Evolutionary conservation across 1,140 invertebrate species (phyloP), one percentile per base, ranked within the genome.

Genomic region (Drosophila ficusphila): DNA sequence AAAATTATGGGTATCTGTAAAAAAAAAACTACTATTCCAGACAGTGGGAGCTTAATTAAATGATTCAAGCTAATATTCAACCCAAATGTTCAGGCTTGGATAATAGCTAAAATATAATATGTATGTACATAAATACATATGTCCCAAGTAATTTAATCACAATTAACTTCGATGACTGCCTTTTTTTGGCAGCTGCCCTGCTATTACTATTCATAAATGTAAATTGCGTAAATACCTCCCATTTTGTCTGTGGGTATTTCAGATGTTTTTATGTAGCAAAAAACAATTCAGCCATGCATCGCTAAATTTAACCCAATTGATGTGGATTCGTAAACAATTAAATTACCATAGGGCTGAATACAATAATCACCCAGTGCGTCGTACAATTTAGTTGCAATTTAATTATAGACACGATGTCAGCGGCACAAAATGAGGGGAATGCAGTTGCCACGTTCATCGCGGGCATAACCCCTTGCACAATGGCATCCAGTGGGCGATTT

Each of bases 381-480:
- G n/a, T n/a, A n/a, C 23, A 23, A 23, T 23, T 39, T 19, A 19
- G 31, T 33, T 34, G n/a, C n/a, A 18, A 36, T 51, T 36, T 51
- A 51, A 51, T 51, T 25, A 51, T 36, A 51, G 8, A 52, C 9
- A 1, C 19, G 7, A 36, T 61, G 3, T 44, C 6, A 65, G 34
- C 36, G 39, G 6, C 64, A 68, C 21, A 60, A 12, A 7, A 44
- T 41, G 6, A 34, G 41, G 9, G 64, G 64, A 3, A 68, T 44
- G n/a, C 64, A 68, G 7, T 36, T 12, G 7, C 56, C 56, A 0
- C n/a, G 21, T 18, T 16, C 9, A 25, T 52, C 29, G 3, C 64
- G 56, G 18, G 64, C 64, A 36, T 60, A 68, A n/a, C 64, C 64
- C 3, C 64, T 25, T 3, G 56, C 46, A 21, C 64, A 68, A 11